Conservation (phyloP, 2,888 invertebrate genomes). For the Ephialtes manifestator region DNA sequence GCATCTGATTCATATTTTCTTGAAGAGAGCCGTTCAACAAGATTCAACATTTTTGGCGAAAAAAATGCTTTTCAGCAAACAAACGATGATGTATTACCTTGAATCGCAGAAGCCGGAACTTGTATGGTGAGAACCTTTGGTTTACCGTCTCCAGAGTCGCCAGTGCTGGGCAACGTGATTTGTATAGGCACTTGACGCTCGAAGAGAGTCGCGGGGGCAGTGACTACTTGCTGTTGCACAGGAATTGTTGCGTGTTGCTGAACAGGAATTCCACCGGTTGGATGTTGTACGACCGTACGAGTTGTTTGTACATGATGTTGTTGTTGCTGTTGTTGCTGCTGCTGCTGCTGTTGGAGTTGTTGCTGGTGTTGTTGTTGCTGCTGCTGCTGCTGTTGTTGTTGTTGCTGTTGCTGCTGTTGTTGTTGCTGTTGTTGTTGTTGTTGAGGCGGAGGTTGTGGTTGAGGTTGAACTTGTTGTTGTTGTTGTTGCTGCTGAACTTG, state of each 20-base stretch:
- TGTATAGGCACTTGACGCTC: slow-evolving; percentile 87
- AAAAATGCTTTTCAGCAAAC: slow-evolving; percentile 18
- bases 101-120: slow-evolving; percentile 94
- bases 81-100: slow-evolving; percentile 87
- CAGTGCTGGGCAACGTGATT: slow-evolving; percentile 94
- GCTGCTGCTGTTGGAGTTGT: slow-evolving; percentile 69
- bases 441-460: slow-evolving; percentile 68
- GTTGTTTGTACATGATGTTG: slow-evolving; percentile 70
- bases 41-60: not conserved
- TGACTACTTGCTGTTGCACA: slow-evolving; percentile 83
- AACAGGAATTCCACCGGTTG: slow-evolving; percentile 71
- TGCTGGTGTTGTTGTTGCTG: slow-evolving; percentile 74
- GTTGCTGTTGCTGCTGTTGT: slow-evolving; percentile 73
- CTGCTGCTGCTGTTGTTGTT: slow-evolving; percentile 69
- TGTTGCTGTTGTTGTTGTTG: slow-evolving; percentile 72
- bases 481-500: slow-evolving; percentile 69
- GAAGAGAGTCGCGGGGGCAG: slow-evolving; percentile 85
- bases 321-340: slow-evolving; percentile 70
- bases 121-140: slow-evolving; percentile 95
- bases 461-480: slow-evolving; percentile 71
- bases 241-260: slow-evolving; percentile 76
- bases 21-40: no score
- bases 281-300: slow-evolving; percentile 72
- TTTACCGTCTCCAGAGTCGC: slow-evolving; percentile 90
- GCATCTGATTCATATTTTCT: no score